A percentile compares a stretch with the other conserved stretches of the same genome.
Evolutionary conservation across 2,888 invertebrate species (phyloP).

Genomic region (Lasioglossum oenotherae): DNA sequence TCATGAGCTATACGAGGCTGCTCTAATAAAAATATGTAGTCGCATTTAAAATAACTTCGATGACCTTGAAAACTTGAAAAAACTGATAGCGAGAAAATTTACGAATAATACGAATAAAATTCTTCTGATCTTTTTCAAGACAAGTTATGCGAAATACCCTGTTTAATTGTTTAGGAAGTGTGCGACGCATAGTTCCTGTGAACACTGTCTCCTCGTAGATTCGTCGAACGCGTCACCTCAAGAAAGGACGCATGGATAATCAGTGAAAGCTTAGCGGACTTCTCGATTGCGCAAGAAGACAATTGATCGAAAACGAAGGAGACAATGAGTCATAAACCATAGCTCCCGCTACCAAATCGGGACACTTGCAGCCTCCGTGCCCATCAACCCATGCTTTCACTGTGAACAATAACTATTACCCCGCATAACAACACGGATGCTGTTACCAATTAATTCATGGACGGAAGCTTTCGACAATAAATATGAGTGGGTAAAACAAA

Average conservation of each 20-base stretch:
- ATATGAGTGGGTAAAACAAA: too few relatives aligned
- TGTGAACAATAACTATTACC: not conserved
- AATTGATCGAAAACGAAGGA: slow-evolving; percentile 34
- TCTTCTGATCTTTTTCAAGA: too few relatives aligned
- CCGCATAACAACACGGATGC: too few relatives aligned
- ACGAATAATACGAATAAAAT: too few relatives aligned
- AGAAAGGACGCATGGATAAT: not conserved
- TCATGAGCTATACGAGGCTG: too few relatives aligned
- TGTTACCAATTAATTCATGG: too few relatives aligned
- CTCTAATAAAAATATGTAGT: too few relatives aligned
- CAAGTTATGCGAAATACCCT: too few relatives aligned
- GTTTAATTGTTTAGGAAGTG: not conserved
- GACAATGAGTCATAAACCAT: slow-evolving; percentile 61
- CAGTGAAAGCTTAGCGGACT: not conserved
- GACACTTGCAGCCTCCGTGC: slow-evolving; percentile 63
- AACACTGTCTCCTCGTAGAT: not conserved
- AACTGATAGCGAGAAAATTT: too few relatives aligned
- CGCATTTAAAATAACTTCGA: too few relatives aligned
- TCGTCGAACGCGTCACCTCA: not conserved
- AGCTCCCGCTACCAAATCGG: slow-evolving; percentile 64
- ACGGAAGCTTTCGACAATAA: too few relatives aligned
- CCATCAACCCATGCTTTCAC: slow-evolving; percentile 58
- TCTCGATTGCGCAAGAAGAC: not conserved
- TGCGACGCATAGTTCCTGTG: slow-evolving; percentile 2
- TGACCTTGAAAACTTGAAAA: too few relatives aligned